Conservation (phyloP, 2,113 vertebrate genomes). For the Pseudopodoces humilis region DNA sequence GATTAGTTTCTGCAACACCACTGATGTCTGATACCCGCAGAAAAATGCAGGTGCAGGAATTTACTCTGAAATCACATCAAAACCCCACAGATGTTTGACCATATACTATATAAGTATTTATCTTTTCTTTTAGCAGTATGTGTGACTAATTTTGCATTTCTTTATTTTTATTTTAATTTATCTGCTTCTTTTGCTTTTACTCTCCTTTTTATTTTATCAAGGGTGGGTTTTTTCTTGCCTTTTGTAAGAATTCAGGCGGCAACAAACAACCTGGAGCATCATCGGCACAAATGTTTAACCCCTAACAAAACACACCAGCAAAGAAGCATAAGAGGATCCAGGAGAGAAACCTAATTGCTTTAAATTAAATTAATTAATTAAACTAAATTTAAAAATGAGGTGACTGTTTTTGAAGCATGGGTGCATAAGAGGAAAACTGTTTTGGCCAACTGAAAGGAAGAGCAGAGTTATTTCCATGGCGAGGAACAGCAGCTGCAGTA, state of each 20-base stretch:
- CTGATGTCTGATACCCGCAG: background rate
- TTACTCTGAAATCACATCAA: background rate
- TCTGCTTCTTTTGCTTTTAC: background rate
- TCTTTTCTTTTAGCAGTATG: background rate
- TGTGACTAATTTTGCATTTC: background rate
- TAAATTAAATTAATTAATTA: too few relatives aligned
- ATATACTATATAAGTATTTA: background rate
- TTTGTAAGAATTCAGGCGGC: background rate
- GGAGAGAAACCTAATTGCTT: background rate
- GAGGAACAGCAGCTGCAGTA: conserved; percentile 26
- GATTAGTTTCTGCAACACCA: background rate
- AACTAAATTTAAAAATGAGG: background rate
- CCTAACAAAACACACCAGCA: background rate
- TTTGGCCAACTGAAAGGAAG: conserved; percentile 11
- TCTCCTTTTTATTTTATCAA: background rate
- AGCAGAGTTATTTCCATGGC: background rate
- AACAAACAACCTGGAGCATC: background rate
- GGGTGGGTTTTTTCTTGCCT: fast-evolving
- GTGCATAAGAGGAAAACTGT: background rate
- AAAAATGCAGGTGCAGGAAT: background rate
- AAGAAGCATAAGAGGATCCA: background rate
- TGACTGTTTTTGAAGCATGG: background rate
- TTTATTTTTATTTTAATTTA: background rate
- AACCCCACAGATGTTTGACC: background rate
- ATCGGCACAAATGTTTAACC: background rate